A percentile compares a stretch with the other conserved stretches of the same genome.
These are phyloP conservation scores for Hycleus cichorii DNA, from an alignment of 1,140 invertebrate species.

Conservation along the genomic window DNA sequence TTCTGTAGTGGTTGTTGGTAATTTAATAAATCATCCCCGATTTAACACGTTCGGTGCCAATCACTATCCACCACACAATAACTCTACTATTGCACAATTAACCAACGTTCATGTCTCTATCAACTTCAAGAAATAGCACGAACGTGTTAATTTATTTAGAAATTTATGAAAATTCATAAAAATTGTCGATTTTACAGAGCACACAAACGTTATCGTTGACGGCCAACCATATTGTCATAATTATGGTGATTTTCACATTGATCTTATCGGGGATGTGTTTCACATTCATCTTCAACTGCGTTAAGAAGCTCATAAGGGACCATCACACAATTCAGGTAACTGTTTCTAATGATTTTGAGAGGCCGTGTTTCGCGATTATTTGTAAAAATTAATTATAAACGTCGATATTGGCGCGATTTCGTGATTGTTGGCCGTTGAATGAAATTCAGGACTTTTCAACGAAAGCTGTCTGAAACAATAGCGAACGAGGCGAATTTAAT, in stretches of 20 bases:
- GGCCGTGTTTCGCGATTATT: too few relatives aligned
- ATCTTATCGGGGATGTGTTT: constrained; percentile 82
- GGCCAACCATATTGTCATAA: constrained; percentile 73
- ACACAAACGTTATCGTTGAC: constrained; percentile 35
- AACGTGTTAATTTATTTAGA: neutral
- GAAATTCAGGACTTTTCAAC: too few relatives aligned
- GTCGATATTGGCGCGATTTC: too few relatives aligned
- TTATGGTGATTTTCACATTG: constrained; percentile 80
- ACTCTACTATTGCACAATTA: too few relatives aligned
- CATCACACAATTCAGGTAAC: constrained; percentile 75
- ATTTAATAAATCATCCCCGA: neutral
- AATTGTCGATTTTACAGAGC: constrained; percentile 42
- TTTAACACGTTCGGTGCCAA: too few relatives aligned
- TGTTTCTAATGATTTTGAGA: constrained; percentile 6
- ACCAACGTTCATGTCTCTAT: neutral
- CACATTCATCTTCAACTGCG: constrained; percentile 77
- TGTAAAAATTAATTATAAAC: too few relatives aligned
- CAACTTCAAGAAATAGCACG: neutral
- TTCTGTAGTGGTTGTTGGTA: neutral
- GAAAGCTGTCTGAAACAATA: too few relatives aligned
- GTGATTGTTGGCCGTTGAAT: too few relatives aligned
- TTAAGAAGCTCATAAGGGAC: constrained; percentile 74
- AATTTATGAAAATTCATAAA: neutral
- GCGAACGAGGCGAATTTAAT: too few relatives aligned
- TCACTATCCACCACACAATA: too few relatives aligned